Percentiles rank a stretch among this genome's conserved stretches.
Evolutionary conservation across 2,888 invertebrate species (phyloP).

Genomic region (Papilio gigon): DNA sequence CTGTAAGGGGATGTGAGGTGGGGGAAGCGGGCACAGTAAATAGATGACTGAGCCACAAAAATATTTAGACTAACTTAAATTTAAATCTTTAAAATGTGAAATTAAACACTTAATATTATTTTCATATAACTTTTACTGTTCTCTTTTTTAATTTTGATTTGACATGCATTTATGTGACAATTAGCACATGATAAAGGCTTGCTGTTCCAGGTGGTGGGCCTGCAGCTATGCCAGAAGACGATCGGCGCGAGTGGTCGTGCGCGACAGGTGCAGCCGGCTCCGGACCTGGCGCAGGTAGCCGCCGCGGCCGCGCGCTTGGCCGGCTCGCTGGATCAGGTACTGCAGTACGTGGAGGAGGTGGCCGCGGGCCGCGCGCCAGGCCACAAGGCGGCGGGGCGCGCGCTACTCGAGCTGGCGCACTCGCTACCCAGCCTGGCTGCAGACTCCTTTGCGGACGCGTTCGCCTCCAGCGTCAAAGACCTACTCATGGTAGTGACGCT

Average conservation of each 20-base stretch:
- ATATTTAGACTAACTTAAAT: too few relatives aligned
- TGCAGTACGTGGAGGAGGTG: constrained; percentile 96
- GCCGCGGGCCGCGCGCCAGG: constrained; percentile 88
- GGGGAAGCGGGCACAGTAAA: too few relatives aligned
- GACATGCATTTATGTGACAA: too few relatives aligned
- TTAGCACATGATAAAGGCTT: too few relatives aligned
- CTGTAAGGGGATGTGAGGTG: too few relatives aligned
- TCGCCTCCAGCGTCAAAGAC: constrained; percentile 98
- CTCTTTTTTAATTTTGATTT: too few relatives aligned
- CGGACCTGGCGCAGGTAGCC: constrained; percentile 88
- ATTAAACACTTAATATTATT: too few relatives aligned
- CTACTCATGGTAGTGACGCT: constrained; percentile 97
- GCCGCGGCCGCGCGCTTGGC: constrained; percentile 92
- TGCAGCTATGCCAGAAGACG: constrained; percentile 93
- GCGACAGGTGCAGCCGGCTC: constrained; percentile 86
- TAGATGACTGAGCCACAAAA: too few relatives aligned
- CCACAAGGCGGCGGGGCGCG: constrained; percentile 94
- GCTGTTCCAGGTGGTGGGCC: constrained; percentile 82
- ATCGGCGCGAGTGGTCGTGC: constrained; percentile 82
- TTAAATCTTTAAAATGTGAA: too few relatives aligned
- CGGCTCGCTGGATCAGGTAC: constrained; percentile 88
- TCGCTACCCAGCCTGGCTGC: constrained; percentile 94
- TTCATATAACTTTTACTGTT: too few relatives aligned
- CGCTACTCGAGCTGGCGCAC: constrained; percentile 94
- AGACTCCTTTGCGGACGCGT: constrained; percentile 96